phyloP scores from a whole-genome alignment of 2,113 vertebrate species.

The Eubucco bourcierii region DNA sequence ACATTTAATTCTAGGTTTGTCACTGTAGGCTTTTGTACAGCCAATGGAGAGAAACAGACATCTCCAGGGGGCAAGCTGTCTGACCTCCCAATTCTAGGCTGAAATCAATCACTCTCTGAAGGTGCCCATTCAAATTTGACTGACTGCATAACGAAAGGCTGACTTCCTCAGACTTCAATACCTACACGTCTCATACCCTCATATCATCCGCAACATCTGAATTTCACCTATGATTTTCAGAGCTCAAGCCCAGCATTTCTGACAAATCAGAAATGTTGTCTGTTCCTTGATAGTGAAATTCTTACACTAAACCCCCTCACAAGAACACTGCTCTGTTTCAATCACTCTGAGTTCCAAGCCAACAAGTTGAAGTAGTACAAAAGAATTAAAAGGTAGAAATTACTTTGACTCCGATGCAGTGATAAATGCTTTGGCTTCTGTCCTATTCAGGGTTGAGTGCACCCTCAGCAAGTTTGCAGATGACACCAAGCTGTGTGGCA shows the following conservation, averaged over 20 bases:
- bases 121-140: background rate
- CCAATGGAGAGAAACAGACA: background rate
- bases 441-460: background rate
- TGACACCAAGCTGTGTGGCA: no score
- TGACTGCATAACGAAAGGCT: background rate
- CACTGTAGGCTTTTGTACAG: background rate
- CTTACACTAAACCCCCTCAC: background rate
- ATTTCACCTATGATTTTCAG: background rate
- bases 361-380: background rate
- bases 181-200: background rate
- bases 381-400: background rate
- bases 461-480: no score
- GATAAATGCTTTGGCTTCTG: background rate
- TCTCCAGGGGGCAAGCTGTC: background rate
- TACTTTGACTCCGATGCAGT: background rate
- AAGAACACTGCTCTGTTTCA: background rate
- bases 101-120: conserved; percentile 32
- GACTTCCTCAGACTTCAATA: background rate
- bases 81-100: conserved; percentile 11
- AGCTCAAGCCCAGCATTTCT: background rate
- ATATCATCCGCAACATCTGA: background rate
- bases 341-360: background rate
- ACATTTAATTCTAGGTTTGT: conserved; percentile 14
- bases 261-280: background rate
- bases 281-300: background rate